phyloP scores from a whole-genome alignment of 2,888 invertebrate genomes.

The Drosophila eohydei region DNA sequence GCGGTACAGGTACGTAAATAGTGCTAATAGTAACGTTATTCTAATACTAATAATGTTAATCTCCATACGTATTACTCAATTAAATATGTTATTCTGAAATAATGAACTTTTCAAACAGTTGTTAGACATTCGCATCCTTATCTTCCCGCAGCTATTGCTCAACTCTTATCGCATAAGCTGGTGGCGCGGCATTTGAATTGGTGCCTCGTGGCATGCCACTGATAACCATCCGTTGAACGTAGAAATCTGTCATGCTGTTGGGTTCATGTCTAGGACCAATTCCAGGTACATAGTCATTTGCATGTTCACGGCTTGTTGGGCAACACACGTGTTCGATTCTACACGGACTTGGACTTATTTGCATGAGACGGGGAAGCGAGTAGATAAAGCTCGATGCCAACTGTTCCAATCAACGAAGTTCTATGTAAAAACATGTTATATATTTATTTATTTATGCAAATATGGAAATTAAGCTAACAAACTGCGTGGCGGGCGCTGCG shows the following conservation, averaged over 20 bases:
- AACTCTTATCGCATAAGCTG: constrained; percentile 7
- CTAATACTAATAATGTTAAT: too few species aligned
- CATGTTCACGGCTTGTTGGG: constrained; percentile 76
- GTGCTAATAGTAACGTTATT: too few species aligned
- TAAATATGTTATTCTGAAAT: not conserved
- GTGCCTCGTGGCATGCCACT: constrained; percentile 29
- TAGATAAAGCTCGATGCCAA: constrained; percentile 54
- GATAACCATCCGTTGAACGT: constrained; percentile 30
- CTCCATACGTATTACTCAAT: not conserved
- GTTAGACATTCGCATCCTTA: not conserved
- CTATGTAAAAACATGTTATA: constrained; percentile 9
- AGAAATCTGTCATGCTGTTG: constrained; percentile 64
- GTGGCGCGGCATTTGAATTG: constrained; percentile 17
- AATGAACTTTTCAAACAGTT: not conserved
- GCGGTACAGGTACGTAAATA: too few species aligned
- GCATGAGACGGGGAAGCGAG: constrained; percentile 20
- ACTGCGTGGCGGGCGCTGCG: constrained; percentile 53
- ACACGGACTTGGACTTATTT: constrained; percentile 37
- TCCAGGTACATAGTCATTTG: constrained; percentile 43
- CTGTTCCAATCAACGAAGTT: constrained; percentile 46
- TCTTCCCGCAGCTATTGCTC: constrained; percentile 36
- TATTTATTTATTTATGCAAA: constrained; percentile 59
- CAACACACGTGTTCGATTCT: constrained; percentile 62
- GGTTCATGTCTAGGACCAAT: constrained; percentile 19
- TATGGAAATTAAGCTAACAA: constrained; percentile 58